phyloP scores from a whole-genome alignment of 2,888 invertebrate genomes.

The Cryptus armator region DNA sequence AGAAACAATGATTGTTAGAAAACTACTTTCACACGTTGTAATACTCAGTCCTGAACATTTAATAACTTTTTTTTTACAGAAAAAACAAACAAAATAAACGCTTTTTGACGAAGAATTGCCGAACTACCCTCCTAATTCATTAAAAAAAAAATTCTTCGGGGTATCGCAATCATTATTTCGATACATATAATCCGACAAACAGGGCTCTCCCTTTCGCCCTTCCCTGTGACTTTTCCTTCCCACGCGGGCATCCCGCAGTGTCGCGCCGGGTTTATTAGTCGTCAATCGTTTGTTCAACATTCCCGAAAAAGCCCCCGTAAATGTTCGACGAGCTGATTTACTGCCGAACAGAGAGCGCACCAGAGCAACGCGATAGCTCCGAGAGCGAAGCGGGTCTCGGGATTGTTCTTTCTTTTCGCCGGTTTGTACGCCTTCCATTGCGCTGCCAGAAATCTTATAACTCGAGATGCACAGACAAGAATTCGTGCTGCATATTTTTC shows the following conservation, averaged over 20 bases:
- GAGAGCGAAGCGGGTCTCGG: conserved; percentile 18
- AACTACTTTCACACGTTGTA: too few species aligned
- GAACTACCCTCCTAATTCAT: too few species aligned
- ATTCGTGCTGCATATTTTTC: not conserved
- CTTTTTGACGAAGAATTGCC: too few species aligned
- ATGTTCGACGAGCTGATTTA: conserved; percentile 83
- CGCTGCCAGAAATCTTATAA: not conserved
- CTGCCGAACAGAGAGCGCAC: conserved; percentile 71
- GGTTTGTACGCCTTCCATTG: conserved; percentile 5
- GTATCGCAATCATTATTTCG: conserved; percentile 42
- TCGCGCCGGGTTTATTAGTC: conserved; percentile 82
- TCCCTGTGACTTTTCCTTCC: conserved; percentile 73
- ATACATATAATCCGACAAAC: conserved; percentile 38
- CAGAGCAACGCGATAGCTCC: conserved; percentile 52
- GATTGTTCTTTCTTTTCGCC: conserved; percentile 26
- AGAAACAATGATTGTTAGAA: too few species aligned
- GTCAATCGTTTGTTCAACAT: conserved; percentile 85
- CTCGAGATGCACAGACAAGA: not conserved
- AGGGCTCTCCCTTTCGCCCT: conserved; percentile 16
- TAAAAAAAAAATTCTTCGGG: too few species aligned
- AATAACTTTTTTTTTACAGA: too few species aligned
- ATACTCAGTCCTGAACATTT: too few species aligned
- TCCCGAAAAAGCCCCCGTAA: conserved; percentile 83
- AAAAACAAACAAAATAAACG: too few species aligned
- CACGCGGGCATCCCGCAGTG: conserved; percentile 82